These are phyloP conservation scores for Erebia palarica DNA, from an alignment of 2,888 invertebrate species.

Conservation along the genomic window DNA sequence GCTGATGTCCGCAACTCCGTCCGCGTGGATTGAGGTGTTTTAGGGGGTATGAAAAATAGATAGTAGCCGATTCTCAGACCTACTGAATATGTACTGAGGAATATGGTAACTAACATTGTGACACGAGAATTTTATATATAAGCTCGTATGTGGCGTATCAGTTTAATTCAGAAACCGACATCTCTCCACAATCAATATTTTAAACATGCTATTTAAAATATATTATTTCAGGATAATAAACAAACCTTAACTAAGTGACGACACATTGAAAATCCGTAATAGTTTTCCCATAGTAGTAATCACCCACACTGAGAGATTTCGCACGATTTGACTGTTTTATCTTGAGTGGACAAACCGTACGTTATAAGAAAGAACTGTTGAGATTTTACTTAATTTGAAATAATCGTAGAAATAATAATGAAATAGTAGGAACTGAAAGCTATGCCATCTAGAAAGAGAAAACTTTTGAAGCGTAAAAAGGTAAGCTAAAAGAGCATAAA, in stretches of 20 bases:
- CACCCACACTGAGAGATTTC: too few relatives aligned
- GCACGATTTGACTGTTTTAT: neutral
- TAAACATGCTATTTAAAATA: neutral
- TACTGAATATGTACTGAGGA: too few relatives aligned
- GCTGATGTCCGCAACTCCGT: too few relatives aligned
- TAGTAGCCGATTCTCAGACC: too few relatives aligned
- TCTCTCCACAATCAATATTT: neutral
- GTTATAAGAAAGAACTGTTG: too few relatives aligned
- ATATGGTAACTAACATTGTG: too few relatives aligned
- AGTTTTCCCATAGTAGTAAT: neutral
- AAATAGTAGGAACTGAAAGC: neutral
- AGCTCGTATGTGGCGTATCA: neutral
- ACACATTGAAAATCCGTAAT: neutral
- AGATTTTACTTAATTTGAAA: neutral
- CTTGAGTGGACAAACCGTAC: neutral
- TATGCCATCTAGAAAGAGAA: conserved; percentile 38
- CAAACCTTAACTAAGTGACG: neutral
- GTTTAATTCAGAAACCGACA: neutral
- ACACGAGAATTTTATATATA: too few relatives aligned
- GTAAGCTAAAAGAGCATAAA: conserved; percentile 20
- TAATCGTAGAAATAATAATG: neutral
- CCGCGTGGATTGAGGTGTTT: too few relatives aligned
- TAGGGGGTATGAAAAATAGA: too few relatives aligned
- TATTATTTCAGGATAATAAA: neutral
- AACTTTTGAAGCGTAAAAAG: conserved; percentile 32